phyloP scores from a whole-genome alignment of 2,888 invertebrate species.

The Brachyopa scutellaris region DNA sequence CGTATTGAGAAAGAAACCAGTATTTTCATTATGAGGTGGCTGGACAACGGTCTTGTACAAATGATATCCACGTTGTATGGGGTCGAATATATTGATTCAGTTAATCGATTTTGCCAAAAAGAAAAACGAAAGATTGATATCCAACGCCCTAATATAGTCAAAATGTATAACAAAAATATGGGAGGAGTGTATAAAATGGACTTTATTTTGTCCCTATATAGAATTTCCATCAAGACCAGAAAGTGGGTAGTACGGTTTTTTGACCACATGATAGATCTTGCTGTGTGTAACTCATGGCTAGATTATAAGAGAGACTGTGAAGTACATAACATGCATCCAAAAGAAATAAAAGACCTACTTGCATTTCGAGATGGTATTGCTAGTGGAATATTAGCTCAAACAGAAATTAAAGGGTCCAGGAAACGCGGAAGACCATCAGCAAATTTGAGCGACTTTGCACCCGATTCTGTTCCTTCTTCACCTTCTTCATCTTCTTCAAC shows the following conservation, averaged over 20 bases:
- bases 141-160: constrained; percentile 29
- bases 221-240: neutral
- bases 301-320: neutral
- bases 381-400: no score
- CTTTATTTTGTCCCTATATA: neutral
- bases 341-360: no score
- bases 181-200: constrained; percentile 46
- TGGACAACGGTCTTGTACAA: constrained; percentile 33
- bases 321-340: no score
- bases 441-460: no score
- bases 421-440: no score
- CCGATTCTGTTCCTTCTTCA: no score
- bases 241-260: no score
- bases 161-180: constrained; percentile 47
- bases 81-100: neutral
- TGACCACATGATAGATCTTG: no score
- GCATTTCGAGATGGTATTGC: no score
- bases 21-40: constrained; percentile 26
- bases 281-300: neutral
- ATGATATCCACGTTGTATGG: constrained; percentile 16
- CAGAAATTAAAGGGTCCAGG: no score
- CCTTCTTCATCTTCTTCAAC: no score
- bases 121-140: constrained; percentile 25
- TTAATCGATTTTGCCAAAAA: no score
- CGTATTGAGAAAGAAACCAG: constrained; percentile 9